These are phyloP conservation scores for Phalacrocorax brasilianus DNA, from an alignment of 2,113 vertebrate species.

Conservation along the genomic window DNA sequence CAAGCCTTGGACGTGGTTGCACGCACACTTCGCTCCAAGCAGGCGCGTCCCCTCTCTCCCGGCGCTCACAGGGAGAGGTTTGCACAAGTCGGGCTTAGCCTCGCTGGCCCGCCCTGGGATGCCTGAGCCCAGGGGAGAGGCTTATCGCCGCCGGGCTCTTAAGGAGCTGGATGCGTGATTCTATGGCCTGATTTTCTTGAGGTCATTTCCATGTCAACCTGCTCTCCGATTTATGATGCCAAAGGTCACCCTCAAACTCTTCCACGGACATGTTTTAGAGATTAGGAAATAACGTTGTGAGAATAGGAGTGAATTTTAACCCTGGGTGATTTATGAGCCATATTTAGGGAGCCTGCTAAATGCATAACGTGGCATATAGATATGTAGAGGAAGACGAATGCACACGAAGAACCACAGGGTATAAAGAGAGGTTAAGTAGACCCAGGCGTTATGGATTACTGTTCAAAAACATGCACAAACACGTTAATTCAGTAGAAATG, in stretches of 20 bases:
- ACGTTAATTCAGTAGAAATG: not conserved
- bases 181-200: not conserved
- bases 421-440: not conserved
- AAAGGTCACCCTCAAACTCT: conserved; percentile 39
- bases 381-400: not conserved
- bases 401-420: not conserved
- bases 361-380: not conserved
- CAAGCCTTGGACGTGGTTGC: not conserved
- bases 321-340: not conserved
- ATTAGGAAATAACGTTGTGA: conserved; percentile 40
- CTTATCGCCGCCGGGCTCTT: not conserved
- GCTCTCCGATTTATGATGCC: conserved; percentile 9
- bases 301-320: conserved; percentile 21
- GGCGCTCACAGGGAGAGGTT: not conserved
- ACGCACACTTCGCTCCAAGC: not conserved
- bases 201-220: conserved; percentile 23
- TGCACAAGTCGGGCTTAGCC: not conserved
- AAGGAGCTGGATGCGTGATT: not conserved
- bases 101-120: not conserved
- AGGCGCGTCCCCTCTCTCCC: not conserved
- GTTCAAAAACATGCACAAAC: not conserved
- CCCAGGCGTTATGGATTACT: not conserved
- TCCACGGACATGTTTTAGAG: conserved; percentile 37
- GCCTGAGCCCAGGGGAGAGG: not conserved
- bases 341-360: not conserved